phyloP scores from a whole-genome alignment of 2,113 vertebrate genomes.

The Mesitornis unicolor region DNA sequence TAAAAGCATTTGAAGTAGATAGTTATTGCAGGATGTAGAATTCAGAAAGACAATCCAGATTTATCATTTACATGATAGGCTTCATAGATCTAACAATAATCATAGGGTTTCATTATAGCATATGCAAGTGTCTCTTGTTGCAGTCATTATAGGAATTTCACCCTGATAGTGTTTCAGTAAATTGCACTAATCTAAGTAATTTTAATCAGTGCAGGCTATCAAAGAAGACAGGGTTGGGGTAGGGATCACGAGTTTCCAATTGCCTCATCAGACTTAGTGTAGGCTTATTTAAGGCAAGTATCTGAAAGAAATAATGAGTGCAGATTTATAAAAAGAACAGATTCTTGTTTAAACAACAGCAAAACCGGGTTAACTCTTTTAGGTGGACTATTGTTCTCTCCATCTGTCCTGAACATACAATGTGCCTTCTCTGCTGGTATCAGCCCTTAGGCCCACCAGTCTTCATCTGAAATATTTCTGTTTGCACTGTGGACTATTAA shows the following conservation, averaged over 20 bases:
- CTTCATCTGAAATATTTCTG: neutral
- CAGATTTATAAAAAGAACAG: neutral
- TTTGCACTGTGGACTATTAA: neutral
- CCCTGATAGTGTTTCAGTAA: conserved; percentile 36
- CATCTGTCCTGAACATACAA: neutral
- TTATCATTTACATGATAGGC: neutral
- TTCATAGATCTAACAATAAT: conserved; percentile 38
- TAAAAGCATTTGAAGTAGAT: neutral
- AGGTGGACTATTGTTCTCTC: neutral
- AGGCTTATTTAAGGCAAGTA: conserved; percentile 24
- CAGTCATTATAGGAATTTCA: conserved; percentile 19
- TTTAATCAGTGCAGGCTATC: conserved; percentile 57
- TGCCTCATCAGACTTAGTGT: conserved; percentile 37
- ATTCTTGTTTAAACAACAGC: neutral
- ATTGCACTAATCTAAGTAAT: conserved; percentile 58
- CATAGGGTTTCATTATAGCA: conserved; percentile 17
- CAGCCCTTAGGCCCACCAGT: neutral
- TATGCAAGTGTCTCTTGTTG: conserved; percentile 1
- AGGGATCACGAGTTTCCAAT: conserved; percentile 31
- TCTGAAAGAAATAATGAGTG: neutral
- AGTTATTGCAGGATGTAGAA: neutral
- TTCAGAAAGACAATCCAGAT: neutral
- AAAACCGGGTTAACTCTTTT: neutral
- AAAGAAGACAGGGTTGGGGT: neutral
- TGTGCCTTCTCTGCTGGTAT: neutral